phyloP scores from a whole-genome alignment of 2,888 invertebrate species.

The Plagodis pulveraria region DNA sequence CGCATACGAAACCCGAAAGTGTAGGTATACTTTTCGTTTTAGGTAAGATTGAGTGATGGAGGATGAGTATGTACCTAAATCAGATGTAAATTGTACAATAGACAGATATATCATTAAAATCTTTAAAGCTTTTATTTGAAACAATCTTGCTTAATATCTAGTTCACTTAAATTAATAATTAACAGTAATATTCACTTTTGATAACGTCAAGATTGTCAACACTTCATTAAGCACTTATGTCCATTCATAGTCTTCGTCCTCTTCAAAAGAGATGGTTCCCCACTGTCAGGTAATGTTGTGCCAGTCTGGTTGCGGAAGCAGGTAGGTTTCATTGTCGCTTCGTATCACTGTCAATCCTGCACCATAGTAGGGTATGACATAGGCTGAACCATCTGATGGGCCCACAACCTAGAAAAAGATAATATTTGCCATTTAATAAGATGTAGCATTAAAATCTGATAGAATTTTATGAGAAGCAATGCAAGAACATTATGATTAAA shows the following conservation, averaged over 20 bases:
- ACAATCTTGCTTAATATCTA: background rate
- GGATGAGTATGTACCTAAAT: too few species aligned
- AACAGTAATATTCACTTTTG: constrained; percentile 18
- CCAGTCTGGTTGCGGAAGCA: constrained; percentile 93
- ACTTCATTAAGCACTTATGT: constrained; percentile 47
- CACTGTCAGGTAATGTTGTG: constrained; percentile 84
- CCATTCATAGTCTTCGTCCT: constrained; percentile 80
- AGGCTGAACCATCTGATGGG: constrained; percentile 97
- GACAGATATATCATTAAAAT: too few species aligned
- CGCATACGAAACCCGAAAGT: too few species aligned
- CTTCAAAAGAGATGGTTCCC: constrained; percentile 77
- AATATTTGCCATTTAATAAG: constrained; percentile 2
- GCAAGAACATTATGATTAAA: too few species aligned
- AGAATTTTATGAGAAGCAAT: too few species aligned
- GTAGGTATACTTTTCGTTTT: too few species aligned
- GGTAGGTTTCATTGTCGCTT: constrained; percentile 94
- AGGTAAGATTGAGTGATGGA: too few species aligned
- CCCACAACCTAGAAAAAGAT: constrained; percentile 87
- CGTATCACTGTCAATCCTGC: constrained; percentile 92
- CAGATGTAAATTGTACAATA: too few species aligned
- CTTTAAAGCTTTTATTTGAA: background rate
- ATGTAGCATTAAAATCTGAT: background rate
- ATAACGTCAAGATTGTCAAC: constrained; percentile 3
- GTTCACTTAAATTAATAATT: constrained; percentile 24
- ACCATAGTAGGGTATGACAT: constrained; percentile 97